Percentiles rank a stretch among this genome's conserved stretches.
Conservation (phyloP, 2,888 invertebrate genomes). For the Brachynemurus nebulosus region DNA sequence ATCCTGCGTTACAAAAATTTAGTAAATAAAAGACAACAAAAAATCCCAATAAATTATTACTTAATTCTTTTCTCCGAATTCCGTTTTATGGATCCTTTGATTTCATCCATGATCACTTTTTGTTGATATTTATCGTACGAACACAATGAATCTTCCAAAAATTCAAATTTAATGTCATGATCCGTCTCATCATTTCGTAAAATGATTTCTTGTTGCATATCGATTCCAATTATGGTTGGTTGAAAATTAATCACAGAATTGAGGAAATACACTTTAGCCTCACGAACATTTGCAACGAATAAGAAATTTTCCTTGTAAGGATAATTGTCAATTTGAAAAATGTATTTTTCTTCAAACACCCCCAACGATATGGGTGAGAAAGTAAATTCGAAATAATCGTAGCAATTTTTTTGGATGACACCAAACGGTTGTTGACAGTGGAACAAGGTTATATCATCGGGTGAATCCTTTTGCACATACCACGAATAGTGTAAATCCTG, state of each 20-base stretch:
- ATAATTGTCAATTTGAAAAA: slow-evolving; percentile 43
- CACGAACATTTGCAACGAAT: slow-evolving; percentile 46
- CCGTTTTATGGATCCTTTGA: slow-evolving; percentile 35
- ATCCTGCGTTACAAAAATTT: slow-evolving; percentile 20
- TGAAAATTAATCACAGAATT: slow-evolving; percentile 43
- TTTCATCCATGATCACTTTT: slow-evolving; percentile 36
- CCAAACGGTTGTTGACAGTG: slow-evolving; percentile 45
- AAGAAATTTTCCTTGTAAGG: slow-evolving; percentile 41
- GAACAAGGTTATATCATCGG: slow-evolving; percentile 31
- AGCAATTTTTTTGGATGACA: slow-evolving; percentile 43
- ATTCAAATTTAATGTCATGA: slow-evolving; percentile 36
- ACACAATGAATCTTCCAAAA: slow-evolving; percentile 38
- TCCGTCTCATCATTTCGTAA: slow-evolving; percentile 41
- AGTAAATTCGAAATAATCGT: slow-evolving; percentile 44
- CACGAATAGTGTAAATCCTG: slow-evolving; percentile 31
- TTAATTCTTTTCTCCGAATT: slow-evolving; percentile 35
- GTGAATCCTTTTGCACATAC: slow-evolving; percentile 19
- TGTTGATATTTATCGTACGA: slow-evolving; percentile 40
- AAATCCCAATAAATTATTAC: slow-evolving; percentile 30
- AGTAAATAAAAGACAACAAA: not conserved
- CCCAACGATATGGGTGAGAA: slow-evolving; percentile 49
- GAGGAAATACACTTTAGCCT: slow-evolving; percentile 46
- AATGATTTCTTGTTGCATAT: slow-evolving; percentile 30
- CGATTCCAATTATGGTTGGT: slow-evolving; percentile 45
- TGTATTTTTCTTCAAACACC: slow-evolving; percentile 51